Evolutionary conservation across 2,113 vertebrate species (phyloP), one percentile per base, ranked within the genome.

Genomic region (Cryptomyrus ogoouensis): DNA sequence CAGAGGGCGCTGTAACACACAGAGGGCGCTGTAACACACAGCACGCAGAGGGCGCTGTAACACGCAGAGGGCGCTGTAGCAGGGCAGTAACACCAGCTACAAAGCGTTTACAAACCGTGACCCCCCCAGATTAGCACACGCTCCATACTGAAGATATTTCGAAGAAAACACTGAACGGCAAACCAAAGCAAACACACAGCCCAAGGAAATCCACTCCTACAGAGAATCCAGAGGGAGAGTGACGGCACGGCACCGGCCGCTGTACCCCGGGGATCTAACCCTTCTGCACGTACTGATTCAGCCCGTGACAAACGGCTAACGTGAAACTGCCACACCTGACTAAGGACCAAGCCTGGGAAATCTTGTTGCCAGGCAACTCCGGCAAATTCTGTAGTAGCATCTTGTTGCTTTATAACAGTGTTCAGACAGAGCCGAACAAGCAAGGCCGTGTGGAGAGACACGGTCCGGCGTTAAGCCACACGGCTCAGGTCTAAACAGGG

Each of bases 281-380:
- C 56, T 24, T 58, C 56, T 24, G 6, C 24, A 62, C 7, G 21
- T 24, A 39, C 42, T 1, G 31, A 56, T 58, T 46, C 31, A 9
- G 24, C n/a, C 62, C 44, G 13, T 24, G 62, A 19, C 9, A 49
- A 12, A 53, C 17, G 24, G 21, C 12, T 70, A 46, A 56, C 12
- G 52, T 46, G 13, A 17, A 49, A 89, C 9, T 5, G 49, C 7
- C 62, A 47, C 8, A 15, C 87, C 39, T 58, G 46, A 77, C 58
- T 5, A 47, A 85, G 31, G 24, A 5, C 21, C 74, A 74, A 19
- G 1, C 46, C 89, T 44, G 27, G 62, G 85, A 42, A 50, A 89
- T 56, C n/a, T 3, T 39, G 52, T 35, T 91, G 87, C 89, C 83
- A 88, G 83, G 77, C 74, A 88, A 90, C 52, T 53, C 5, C 1